phyloP scores from a whole-genome alignment of 2,888 invertebrate genomes.

The Penaeus monodon region DNA sequence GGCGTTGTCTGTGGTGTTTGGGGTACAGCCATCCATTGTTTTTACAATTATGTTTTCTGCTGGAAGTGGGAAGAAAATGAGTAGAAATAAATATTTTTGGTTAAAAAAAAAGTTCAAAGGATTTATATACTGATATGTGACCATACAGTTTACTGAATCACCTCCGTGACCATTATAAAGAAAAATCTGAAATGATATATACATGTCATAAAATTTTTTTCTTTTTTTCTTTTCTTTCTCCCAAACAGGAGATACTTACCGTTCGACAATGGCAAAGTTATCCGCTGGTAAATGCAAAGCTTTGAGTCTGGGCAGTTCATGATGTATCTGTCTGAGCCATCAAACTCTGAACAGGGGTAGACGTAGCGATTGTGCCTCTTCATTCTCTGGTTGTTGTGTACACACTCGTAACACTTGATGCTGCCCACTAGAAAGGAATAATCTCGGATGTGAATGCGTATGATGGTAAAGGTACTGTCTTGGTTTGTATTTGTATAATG shows the following conservation, averaged over 20 bases:
- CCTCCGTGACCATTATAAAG: too few species aligned
- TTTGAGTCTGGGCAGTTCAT: constrained; percentile 85
- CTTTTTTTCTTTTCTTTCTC: too few species aligned
- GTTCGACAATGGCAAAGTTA: constrained; percentile 68
- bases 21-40: constrained; percentile 64
- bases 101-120: too few species aligned
- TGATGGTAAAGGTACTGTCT: too few species aligned
- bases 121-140: too few species aligned
- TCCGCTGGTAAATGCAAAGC: constrained; percentile 85
- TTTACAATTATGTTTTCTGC: constrained; percentile 49
- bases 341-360: constrained; percentile 82
- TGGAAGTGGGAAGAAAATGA: neutral
- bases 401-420: constrained; percentile 77
- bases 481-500: too few species aligned
- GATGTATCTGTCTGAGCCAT: constrained; percentile 77
- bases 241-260: constrained; percentile 26
- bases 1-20: constrained; percentile 47
- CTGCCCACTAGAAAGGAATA: constrained; percentile 66
- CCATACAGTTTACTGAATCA: too few species aligned
- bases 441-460: neutral
- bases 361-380: constrained; percentile 75
- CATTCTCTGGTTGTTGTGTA: constrained; percentile 61
- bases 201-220: neutral
- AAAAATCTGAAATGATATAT: too few species aligned
- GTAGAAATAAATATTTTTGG: neutral